Base-by-base conservation (phyloP, 2,797 vertebrate species). In the Anguilla megastoma region DNA sequence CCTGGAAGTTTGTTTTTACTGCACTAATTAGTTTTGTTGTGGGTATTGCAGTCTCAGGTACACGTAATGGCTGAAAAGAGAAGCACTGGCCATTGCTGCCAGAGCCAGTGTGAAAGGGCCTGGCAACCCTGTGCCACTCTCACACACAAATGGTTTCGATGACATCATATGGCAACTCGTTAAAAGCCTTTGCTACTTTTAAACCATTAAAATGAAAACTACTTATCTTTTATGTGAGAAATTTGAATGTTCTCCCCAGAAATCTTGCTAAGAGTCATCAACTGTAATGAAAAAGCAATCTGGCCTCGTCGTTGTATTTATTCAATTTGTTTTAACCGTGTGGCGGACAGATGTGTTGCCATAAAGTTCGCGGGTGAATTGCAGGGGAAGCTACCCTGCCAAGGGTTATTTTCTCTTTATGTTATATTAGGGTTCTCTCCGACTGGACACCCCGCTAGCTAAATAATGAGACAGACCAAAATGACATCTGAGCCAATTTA, bases 11-110 rank as follows among this genome's bases (percentile, higher is more conserved):
- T 93, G 86, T 90, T 92, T 92, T 94, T 91, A 94, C 56, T 83
- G 86, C 86, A 89, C 90, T 94, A 95, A 93, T 95, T 95, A 93
- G 86, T 76, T 88, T 85, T 69, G 83, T 79, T 86, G 89, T 88
- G 84, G 94, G 93, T 92, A 94, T 90, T 87, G 87, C 52, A 90
- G 91, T 91, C 93, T 93, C 94, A 96, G 94, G 95, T 95, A 94
- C 54, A 36, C 94, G 91, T 95, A 93, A 95, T 86, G 90, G 92
- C 91, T 92, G 85, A 87, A 92, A 94, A 95, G 93, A 87, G 91
- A 92, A 85, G 63, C 95, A 92, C 94, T 92, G 91, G 89, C 91
- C 48, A 0, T 69, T 58, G 90, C 92, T 93, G 92, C 93, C 93
- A 94, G 92, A 91, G 45, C 88, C 91, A 90, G 86, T 84, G 83